phyloP scores from a whole-genome alignment of 2,113 vertebrate genomes.

The Aleadryas rufinucha region DNA sequence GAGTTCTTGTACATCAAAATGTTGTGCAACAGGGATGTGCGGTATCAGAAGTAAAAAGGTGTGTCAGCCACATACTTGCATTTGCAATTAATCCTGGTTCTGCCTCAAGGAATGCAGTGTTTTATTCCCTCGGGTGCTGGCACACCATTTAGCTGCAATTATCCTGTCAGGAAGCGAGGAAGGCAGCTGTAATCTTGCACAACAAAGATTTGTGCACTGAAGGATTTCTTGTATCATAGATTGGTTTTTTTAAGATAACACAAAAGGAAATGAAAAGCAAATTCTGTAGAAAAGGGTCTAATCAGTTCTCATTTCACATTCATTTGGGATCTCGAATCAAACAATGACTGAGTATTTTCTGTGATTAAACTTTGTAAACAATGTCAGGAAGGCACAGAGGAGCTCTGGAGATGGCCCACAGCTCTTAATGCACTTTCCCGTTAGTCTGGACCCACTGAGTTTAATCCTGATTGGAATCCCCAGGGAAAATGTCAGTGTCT shows the following conservation, averaged over 20 bases:
- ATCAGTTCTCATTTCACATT: background rate
- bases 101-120: background rate
- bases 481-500: background rate
- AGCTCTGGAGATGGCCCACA: background rate
- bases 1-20: background rate
- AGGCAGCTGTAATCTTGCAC: background rate
- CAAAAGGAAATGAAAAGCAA: background rate
- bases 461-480: constrained; percentile 32
- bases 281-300: background rate
- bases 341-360: background rate
- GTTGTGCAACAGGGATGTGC: background rate
- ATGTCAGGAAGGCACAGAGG: background rate
- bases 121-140: background rate
- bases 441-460: background rate
- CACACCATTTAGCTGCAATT: background rate
- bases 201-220: background rate
- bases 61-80: background rate
- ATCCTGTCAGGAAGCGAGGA: background rate
- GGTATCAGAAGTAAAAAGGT: background rate
- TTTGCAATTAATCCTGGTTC: background rate
- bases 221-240: background rate
- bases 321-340: background rate
- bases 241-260: background rate
- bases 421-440: background rate
- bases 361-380: background rate